Evolutionary conservation across 2,888 invertebrate species (phyloP).

Genomic region (Sphaeridia pumilis): DNA sequence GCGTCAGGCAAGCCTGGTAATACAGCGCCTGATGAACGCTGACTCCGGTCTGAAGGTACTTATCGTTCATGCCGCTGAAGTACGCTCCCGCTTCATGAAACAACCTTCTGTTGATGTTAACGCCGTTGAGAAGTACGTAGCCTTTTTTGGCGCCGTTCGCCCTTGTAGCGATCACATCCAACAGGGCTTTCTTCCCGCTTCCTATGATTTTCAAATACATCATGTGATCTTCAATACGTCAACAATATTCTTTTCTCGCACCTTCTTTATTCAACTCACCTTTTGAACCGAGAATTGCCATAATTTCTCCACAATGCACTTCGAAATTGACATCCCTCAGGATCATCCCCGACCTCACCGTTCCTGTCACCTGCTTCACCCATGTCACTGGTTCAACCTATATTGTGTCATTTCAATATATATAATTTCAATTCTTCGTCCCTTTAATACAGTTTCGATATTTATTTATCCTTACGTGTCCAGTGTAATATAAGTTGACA

Average conservation of each 20-base stretch:
- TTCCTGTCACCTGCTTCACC: conserved; percentile 60
- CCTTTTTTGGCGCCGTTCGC: conserved; percentile 64
- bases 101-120: conserved; percentile 63
- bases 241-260: too few species aligned
- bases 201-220: too few species aligned
- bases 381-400: conserved; percentile 74
- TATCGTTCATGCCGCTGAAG: conserved; percentile 29
- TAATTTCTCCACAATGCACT: conserved; percentile 83
- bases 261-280: too few species aligned
- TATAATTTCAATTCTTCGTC: too few species aligned
- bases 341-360: conserved; percentile 70
- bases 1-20: conserved; percentile 54
- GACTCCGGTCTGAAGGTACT: conserved; percentile 56
- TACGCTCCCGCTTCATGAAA: conserved; percentile 50
- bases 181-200: conserved; percentile 83
- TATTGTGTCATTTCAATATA: too few species aligned
- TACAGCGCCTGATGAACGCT: conserved; percentile 76
- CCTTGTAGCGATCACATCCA: conserved; percentile 66
- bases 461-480: conserved; percentile 62
- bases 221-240: too few species aligned
- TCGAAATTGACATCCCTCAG: conserved; percentile 75
- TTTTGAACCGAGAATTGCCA: conserved; percentile 85
- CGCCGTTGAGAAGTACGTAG: conserved; percentile 77
- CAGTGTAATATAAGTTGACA: conserved; percentile 77
- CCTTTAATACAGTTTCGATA: too few species aligned